phyloP scores from a whole-genome alignment of 2,113 vertebrate genomes.

The Serinus canaria region DNA sequence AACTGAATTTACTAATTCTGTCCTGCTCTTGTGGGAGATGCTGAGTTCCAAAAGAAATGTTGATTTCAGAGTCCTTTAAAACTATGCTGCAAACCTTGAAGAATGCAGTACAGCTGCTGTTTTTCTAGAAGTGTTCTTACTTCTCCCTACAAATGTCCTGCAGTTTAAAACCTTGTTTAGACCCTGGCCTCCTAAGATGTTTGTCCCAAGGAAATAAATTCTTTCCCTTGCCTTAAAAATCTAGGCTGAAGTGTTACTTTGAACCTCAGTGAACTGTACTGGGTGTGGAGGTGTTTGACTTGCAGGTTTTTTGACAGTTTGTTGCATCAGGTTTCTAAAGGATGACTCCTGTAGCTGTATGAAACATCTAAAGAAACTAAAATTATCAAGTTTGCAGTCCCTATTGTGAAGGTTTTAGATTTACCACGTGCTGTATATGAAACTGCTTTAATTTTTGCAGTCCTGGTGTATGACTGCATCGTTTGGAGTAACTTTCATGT shows the following conservation, averaged over 20 bases:
- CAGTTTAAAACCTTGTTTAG: neutral
- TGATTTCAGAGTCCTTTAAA: neutral
- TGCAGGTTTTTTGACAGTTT: neutral
- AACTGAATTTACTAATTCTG: neutral
- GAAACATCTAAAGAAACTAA: neutral
- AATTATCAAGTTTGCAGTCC: neutral
- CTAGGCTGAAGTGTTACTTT: neutral
- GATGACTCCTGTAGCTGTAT: neutral
- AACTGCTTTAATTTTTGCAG: neutral
- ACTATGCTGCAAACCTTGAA: neutral
- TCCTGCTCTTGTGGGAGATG: neutral
- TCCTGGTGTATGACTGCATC: neutral
- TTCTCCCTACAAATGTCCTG: neutral
- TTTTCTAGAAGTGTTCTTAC: neutral
- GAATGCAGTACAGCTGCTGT: accelerated
- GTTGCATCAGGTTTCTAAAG: neutral
- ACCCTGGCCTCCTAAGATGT: neutral
- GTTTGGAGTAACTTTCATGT: neutral
- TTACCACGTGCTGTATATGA: neutral
- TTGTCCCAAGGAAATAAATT: neutral
- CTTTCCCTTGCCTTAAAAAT: neutral
- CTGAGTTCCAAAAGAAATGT: neutral
- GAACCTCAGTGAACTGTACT: neutral
- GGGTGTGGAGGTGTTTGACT: neutral
- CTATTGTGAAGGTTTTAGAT: neutral